Base-by-base conservation (phyloP, 2,888 invertebrate genomes). In the Drosophila longiperda region DNA sequence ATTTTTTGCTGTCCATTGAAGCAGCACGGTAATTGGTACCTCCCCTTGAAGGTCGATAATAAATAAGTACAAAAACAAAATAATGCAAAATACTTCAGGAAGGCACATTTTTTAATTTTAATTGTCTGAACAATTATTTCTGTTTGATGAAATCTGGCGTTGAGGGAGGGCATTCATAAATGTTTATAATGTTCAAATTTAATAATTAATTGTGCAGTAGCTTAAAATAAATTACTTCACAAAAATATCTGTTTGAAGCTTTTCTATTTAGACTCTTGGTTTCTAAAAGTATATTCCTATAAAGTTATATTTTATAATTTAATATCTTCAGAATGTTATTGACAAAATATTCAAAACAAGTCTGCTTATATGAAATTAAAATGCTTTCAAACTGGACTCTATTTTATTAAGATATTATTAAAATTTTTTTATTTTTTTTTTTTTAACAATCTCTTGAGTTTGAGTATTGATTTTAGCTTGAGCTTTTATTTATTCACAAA, bases 21-120 rank as follows among this genome's bases (percentile, higher is more conserved):
- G 87, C 83, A 82, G 54, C 72, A 64, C 89, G 60, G 79, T 77
- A 83, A 74, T 81, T 38, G 76, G 72, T 72, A 66, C 89, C 89
- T 90, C 90, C 89, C 90, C 65, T 77, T 73, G 87, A 86, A 86
- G 86, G 86, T 89, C 89, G 34, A 38, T 48, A 45, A 38, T 62
- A 40, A 75, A 57, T 29, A 23, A 15, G 45, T 20, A 55, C 33
- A 45, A 32, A 50, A 45, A 40, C 11, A 15, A 50, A 64, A 49
- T 62, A 62, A 57, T 48, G 64, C 70, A 55, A 78, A 69, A 66
- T 61, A 89, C 76, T 87, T 89, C 76, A 79, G 74, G 82, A 85
- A 82, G 87, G 73, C 69, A 60, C 42, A 48, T 57, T 50, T 50
- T 26, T 53, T 50, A 68, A 65, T 4, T 66, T 54, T 45, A 49